Percentiles rank a stretch among this genome's conserved stretches.
phyloP scores from a whole-genome alignment of 2,888 invertebrate genomes.

The Trissoscelio sp. region DNA sequence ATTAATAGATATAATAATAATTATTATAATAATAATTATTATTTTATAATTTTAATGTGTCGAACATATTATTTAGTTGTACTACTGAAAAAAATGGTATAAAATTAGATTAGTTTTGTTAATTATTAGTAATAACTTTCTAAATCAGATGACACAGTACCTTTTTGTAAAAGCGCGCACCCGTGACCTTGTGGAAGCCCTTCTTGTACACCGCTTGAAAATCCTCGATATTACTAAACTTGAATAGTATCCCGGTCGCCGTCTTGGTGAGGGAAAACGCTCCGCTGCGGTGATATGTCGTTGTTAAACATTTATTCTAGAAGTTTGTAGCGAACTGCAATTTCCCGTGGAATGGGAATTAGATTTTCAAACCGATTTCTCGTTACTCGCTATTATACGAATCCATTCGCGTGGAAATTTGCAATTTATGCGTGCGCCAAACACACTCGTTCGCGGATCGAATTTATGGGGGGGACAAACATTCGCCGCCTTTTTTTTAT shows the following conservation, averaged over 20 bases:
- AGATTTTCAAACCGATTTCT: slow-evolving; percentile 70
- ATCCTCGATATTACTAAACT: slow-evolving; percentile 94
- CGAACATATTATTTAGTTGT: slow-evolving; percentile 17
- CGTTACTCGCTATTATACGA: slow-evolving; percentile 69
- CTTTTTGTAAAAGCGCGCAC: slow-evolving; percentile 93
- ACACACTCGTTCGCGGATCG: slow-evolving; percentile 58
- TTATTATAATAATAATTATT: too few species aligned
- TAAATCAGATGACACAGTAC: slow-evolving; percentile 83
- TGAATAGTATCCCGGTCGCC: slow-evolving; percentile 94
- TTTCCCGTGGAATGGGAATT: slow-evolving; percentile 66
- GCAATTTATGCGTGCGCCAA: slow-evolving; percentile 68
- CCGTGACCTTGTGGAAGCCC: slow-evolving; percentile 94
- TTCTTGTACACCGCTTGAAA: slow-evolving; percentile 94
- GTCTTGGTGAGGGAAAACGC: slow-evolving; percentile 94
- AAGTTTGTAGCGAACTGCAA: slow-evolving; percentile 67
- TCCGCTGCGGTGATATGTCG: slow-evolving; percentile 84
- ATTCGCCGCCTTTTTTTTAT: slow-evolving; percentile 28
- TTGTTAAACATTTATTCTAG: slow-evolving; percentile 68
- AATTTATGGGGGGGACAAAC: slow-evolving; percentile 56
- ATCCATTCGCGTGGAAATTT: slow-evolving; percentile 67
- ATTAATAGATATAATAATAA: not conserved
- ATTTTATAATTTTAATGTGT: too few species aligned
- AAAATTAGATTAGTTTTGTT: too few species aligned
- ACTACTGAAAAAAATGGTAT: too few species aligned
- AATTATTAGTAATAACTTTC: too few species aligned